phyloP scores from a whole-genome alignment of 2,113 vertebrate genomes.

The Peromyscus californicus region DNA sequence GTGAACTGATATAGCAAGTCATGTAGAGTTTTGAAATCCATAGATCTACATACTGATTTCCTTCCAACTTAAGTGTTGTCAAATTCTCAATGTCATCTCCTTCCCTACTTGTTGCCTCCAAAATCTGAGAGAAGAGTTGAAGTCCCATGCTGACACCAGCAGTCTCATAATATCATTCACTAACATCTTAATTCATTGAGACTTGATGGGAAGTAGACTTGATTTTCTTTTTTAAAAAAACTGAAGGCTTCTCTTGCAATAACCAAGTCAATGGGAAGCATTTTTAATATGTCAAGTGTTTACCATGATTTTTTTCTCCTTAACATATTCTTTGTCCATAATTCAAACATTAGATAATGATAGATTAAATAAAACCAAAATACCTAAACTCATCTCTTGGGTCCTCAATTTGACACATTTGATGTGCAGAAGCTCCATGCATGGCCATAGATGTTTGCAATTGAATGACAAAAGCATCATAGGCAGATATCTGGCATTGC shows the following conservation, averaged over 20 bases:
- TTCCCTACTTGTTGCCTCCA: neutral
- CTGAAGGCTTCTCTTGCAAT: neutral
- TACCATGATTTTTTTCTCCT: neutral
- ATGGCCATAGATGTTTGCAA: neutral
- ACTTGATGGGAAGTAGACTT: neutral
- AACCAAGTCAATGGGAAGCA: neutral
- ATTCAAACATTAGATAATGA: slow-evolving; percentile 8
- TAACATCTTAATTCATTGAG: neutral
- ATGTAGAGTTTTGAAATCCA: slow-evolving; percentile 18
- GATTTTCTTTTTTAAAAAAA: neutral
- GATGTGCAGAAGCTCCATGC: neutral
- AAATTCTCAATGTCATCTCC: neutral
- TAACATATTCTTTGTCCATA: neutral
- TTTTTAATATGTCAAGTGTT: slow-evolving; percentile 30
- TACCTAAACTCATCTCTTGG: neutral
- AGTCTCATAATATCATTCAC: neutral
- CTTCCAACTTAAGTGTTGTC: neutral
- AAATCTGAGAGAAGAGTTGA: neutral
- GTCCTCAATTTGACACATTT: neutral
- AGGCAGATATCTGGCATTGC: neutral
- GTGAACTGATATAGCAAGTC: slow-evolving; percentile 48
- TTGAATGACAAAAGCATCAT: neutral
- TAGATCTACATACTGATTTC: neutral
- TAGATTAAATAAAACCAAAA: neutral
- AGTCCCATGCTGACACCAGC: neutral